Percentiles rank a stretch among this genome's conserved stretches.
Evolutionary conservation across 2,888 invertebrate species (phyloP).

Genomic region (Peribatodes rhomboidaria): DNA sequence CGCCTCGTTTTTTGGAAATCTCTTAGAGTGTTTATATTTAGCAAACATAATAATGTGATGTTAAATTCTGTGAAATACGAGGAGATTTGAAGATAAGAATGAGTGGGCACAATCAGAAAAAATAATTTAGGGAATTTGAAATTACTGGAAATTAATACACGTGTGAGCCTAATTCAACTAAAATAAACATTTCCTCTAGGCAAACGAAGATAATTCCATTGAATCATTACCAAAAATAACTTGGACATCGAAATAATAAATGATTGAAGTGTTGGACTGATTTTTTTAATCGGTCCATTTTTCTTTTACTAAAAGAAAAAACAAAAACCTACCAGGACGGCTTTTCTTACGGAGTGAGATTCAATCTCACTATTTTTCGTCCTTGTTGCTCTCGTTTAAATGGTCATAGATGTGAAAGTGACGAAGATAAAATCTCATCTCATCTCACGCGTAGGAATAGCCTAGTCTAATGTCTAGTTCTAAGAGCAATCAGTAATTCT

Average conservation of each 20-base stretch:
- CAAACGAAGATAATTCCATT: background rate
- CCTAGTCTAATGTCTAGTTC: no score
- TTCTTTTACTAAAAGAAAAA: background rate
- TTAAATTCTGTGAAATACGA: constrained; percentile 16
- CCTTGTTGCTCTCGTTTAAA: no score
- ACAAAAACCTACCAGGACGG: background rate
- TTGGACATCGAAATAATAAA: no score
- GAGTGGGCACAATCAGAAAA: constrained; percentile 21
- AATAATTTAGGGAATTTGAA: constrained; percentile 14
- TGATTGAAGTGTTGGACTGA: no score
- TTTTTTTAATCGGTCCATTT: no score
- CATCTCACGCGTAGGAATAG: no score
- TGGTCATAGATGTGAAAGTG: no score
- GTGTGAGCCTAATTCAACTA: background rate
- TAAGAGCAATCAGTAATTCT: no score
- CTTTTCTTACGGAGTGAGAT: no score
- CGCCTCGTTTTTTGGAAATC: background rate
- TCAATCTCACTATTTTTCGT: no score
- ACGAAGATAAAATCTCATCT: no score
- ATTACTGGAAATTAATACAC: constrained; percentile 3
- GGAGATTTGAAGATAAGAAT: constrained; percentile 17
- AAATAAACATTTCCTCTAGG: constrained; percentile 19
- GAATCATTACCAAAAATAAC: background rate
- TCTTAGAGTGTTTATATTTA: background rate
- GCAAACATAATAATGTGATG: constrained; percentile 6